Evolutionary conservation across 2,888 invertebrate genomes (phyloP).

Genomic region (Cyclophora albipunctata): DNA sequence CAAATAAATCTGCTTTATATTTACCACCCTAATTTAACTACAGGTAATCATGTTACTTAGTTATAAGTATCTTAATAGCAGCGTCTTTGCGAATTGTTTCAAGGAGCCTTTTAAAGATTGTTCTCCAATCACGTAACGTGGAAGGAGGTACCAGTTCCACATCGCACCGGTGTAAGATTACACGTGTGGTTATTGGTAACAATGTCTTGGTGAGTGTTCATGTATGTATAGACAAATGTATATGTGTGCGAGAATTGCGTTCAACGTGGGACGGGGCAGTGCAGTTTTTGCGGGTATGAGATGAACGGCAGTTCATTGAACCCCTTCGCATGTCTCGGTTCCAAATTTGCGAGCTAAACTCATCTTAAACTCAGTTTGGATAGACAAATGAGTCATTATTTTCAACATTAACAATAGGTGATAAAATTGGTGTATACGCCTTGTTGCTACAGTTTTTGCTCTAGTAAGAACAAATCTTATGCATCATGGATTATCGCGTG

Average conservation of each 20-base stretch:
- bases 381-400: constrained; percentile 10
- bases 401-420: no score
- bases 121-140: constrained; percentile 40
- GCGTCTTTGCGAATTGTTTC: no score
- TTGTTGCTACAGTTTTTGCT: no score
- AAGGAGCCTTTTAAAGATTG: constrained; percentile 21
- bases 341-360: constrained; percentile 61
- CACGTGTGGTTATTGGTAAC: constrained; percentile 57
- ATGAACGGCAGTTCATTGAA: constrained; percentile 66
- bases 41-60: no score
- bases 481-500: no score
- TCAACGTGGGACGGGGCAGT: constrained; percentile 69
- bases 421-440: no score
- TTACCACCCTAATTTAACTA: no score
- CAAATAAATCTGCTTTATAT: no score
- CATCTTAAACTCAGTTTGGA: constrained; percentile 38
- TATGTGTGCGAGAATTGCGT: constrained; percentile 58
- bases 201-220: constrained; percentile 41
- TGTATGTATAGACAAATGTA: constrained; percentile 33
- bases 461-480: no score
- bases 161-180: constrained; percentile 39
- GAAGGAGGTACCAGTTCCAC: constrained; percentile 34
- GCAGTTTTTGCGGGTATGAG: constrained; percentile 70
- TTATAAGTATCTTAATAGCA: no score
- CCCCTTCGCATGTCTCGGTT: constrained; percentile 55